phyloP scores from a whole-genome alignment of 2,113 vertebrate species.

The Elephas maximus region DNA sequence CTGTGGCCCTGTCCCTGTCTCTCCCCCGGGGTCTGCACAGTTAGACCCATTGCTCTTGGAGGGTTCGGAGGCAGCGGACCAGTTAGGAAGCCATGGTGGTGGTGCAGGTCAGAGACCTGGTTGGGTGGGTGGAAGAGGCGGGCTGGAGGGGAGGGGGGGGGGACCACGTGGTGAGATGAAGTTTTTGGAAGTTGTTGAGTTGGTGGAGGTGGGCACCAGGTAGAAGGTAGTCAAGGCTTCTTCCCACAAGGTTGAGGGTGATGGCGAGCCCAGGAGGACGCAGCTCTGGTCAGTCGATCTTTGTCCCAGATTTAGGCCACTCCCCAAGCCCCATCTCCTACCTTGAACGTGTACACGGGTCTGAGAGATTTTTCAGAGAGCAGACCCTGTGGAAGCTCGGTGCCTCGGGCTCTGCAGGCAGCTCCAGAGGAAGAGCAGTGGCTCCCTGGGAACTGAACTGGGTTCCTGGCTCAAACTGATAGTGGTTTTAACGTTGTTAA shows the following conservation, averaged over 20 bases:
- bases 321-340: not conserved
- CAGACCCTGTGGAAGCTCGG: not conserved
- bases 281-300: not conserved
- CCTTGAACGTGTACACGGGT: not conserved
- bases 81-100: not conserved
- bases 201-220: no score
- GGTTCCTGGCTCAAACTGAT: not conserved
- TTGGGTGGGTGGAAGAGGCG: not conserved
- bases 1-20: not conserved
- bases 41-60: no score
- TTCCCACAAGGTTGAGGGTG: not conserved
- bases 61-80: not conserved
- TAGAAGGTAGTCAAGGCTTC: not conserved
- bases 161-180: accelerated
- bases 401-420: not conserved
- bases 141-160: not conserved
- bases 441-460: not conserved
- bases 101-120: not conserved
- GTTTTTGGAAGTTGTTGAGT: not conserved
- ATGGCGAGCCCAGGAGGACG: not conserved
- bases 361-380: constrained; percentile 13
- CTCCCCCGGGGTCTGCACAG: not conserved
- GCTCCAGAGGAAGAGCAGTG: not conserved
- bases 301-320: not conserved
- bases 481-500: not conserved